phyloP scores from a whole-genome alignment of 35 echinoderm and acorn worm species.

The Eucidaris tribuloides region DNA sequence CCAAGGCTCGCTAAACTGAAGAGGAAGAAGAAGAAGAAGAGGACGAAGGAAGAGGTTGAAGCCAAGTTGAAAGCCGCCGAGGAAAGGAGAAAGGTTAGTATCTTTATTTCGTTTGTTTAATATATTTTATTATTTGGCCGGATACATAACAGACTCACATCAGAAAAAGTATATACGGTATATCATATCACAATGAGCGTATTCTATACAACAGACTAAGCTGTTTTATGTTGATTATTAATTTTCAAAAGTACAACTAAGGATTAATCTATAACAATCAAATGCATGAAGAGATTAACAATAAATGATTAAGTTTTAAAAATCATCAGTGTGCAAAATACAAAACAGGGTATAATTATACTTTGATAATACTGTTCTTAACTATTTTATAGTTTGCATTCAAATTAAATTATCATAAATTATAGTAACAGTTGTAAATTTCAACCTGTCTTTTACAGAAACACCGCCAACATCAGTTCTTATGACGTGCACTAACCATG shows the following conservation, averaged over 20 bases:
- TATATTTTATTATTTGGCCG: background rate
- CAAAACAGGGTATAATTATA: background rate
- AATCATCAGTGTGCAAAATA: no score
- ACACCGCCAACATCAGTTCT: background rate
- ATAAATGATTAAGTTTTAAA: no score
- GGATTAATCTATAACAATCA: no score
- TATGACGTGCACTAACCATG: background rate
- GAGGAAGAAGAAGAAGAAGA: slow-evolving; percentile 70
- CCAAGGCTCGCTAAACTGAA: slow-evolving; percentile 90
- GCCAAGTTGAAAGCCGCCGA: slow-evolving; percentile 89
- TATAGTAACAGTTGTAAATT: background rate
- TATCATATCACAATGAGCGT: background rate
- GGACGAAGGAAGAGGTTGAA: slow-evolving; percentile 90
- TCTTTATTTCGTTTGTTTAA: background rate
- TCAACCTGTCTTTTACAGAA: background rate
- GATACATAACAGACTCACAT: background rate
- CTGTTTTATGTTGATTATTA: background rate
- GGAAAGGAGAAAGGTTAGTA: slow-evolving; percentile 81
- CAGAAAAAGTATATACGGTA: background rate
- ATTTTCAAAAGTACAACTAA: background rate
- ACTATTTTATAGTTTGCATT: background rate
- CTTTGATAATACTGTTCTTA: background rate
- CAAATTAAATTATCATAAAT: background rate
- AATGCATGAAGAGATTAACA: background rate
- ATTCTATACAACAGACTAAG: background rate